A percentile compares a stretch with the other conserved stretches of the same genome.
Conservation (phyloP, 1,140 invertebrate species). For the Drosophila mauritiana region DNA sequence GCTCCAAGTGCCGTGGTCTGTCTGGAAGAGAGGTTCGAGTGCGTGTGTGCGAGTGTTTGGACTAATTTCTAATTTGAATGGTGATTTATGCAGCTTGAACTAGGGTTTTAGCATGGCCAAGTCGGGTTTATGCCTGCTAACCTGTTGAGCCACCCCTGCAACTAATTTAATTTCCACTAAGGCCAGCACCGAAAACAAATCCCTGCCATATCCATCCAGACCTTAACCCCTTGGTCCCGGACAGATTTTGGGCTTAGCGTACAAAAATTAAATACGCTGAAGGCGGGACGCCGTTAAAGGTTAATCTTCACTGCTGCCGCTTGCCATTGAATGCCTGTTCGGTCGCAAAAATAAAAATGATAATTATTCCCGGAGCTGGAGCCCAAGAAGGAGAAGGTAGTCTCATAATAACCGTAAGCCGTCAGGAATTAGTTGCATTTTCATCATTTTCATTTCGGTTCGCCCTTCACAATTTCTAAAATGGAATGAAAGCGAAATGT, state of each 20-base stretch:
- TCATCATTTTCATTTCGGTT: slow-evolving; percentile 72
- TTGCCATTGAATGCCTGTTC: slow-evolving; percentile 55
- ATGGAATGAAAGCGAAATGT: slow-evolving; percentile 79
- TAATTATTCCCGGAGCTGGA: slow-evolving; percentile 46
- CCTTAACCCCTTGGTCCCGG: slow-evolving; percentile 20
- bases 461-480: slow-evolving; percentile 56
- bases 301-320: slow-evolving; percentile 63
- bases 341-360: slow-evolving; percentile 52
- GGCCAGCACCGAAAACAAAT: slow-evolving; percentile 15
- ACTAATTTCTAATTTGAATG: slow-evolving; percentile 83
- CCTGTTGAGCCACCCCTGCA: slow-evolving; percentile 47
- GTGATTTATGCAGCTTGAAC: slow-evolving; percentile 79
- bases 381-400: slow-evolving; percentile 14
- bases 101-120: slow-evolving; percentile 27
- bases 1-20: slow-evolving; percentile 51
- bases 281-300: slow-evolving; percentile 66
- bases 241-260: slow-evolving; percentile 67
- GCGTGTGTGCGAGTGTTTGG: slow-evolving; percentile 41
- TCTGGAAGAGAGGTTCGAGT: slow-evolving; percentile 52
- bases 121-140: slow-evolving; percentile 18
- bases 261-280: slow-evolving; percentile 71
- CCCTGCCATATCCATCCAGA: slow-evolving; percentile 7
- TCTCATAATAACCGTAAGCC: slow-evolving; percentile 74
- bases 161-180: slow-evolving; percentile 52
- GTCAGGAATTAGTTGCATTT: slow-evolving; percentile 82